Base-by-base conservation (phyloP, 1,140 invertebrate genomes). In the Dendrolimus kikuchii region DNA sequence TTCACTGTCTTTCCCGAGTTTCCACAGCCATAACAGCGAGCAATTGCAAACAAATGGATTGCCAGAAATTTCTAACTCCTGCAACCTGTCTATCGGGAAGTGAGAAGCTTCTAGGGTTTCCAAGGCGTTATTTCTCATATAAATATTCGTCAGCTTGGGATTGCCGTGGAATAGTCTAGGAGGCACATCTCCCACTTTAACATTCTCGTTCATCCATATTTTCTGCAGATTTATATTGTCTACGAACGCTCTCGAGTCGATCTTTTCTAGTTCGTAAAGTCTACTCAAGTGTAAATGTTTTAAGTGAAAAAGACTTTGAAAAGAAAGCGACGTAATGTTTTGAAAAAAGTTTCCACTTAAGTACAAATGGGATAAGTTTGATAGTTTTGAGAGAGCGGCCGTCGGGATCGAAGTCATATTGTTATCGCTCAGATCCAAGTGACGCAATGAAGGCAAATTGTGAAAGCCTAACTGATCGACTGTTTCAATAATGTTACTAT, bases 21-120 rank as follows among this genome's bases (percentile, higher is more conserved):
- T 92, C 94, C 94, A 95, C 4, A 97, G 84, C 95, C 95, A 97
- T 44, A 93, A 88, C 49, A 96, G 78, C 9, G 95, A 95, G 69
- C 95, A 97, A 82, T 96, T 96, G 81, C 95, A 97, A 51, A 92
- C 88, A 46, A 96, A 89, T 2, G 95, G 95, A 87, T 96, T 96
- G 8, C 94, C 94, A 38, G 92, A 92, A 36, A 96, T 88, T 60
- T 91, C 90, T 2, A 95, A 85, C 51, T 89, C 90, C 64, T 90
- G 88, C 55, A 95, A 72, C 50, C 91, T 90, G 73, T 95, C 93
- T 51, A 95, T 89, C 6, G 94, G 94, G 67, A 95, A 95, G 77
- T 95, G 92, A 7, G 92, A 92, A 1, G 93, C 92, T 71, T 94
- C 93, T 7, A 95, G 82, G 1, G 91, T 92, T 62, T 90, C 90